Base-by-base conservation (phyloP, 2,113 vertebrate genomes). In the Spermophilus dauricus region DNA sequence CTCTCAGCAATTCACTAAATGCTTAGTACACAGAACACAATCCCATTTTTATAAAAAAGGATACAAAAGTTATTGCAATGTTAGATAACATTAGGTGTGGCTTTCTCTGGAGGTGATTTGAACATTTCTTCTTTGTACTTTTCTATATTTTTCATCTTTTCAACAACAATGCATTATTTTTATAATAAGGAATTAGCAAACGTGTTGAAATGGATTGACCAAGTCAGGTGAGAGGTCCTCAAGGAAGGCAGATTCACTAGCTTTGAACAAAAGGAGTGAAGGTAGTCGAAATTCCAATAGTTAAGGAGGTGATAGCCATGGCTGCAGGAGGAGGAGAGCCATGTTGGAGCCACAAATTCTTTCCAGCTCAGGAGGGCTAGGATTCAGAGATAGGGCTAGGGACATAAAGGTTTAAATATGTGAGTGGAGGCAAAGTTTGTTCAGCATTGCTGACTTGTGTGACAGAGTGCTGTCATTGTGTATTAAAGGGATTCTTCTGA, bases 231-330 rank as follows among this genome's bases (percentile, higher is more conserved):
- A 45, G 28, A 80, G 37, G 18, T n/a, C 2, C 10, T 58, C 18
- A 20, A 75, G 26, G 34, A 34, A 30, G 12, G 26, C 51, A 8
- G 2, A 5, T 9, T 56, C 65, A 32, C 5, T 1, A 26, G 1
- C 3, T 20, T 56, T 28, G 17, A 3, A 45, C 45, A 2, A 1
- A 1, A 7, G 22, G 53, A 30, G 1, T 0, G 3, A 75, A 28
- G 17, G 2, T 24, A 17, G 34, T 17, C 1, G 16, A 12, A 87
- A 30, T 56, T 28, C 12, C 5, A 28, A 42, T 24, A 26, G 9
- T 16, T 72, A 28, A 42, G 0, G 17, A 58, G 39, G n/a, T 45
- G 16, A 16, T 18, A 12, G 22, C 18, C 30, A 12, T 2, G 0
- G 69, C 11, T 32, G 5, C 2, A 8, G n/a, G 4, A 34, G 14